Conservation (phyloP, 2,888 invertebrate species). For the Linnaemya vulpina region DNA sequence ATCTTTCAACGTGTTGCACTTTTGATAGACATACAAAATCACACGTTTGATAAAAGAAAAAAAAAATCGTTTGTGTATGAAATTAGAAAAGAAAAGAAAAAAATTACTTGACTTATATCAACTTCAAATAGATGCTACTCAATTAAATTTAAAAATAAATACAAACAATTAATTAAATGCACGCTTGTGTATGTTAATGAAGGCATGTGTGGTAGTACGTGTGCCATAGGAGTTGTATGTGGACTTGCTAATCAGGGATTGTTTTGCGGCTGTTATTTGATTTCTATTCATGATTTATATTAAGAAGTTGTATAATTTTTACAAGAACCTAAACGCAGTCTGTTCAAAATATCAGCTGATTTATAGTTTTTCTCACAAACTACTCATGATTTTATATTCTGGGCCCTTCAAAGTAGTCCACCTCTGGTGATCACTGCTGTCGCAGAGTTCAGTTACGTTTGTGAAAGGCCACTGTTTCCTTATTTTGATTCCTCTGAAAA, state of each 20-base stretch:
- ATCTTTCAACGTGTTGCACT: slow-evolving; percentile 73
- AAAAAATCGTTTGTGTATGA: slow-evolving; percentile 33
- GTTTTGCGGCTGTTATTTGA: not conserved
- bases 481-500: too few relatives aligned
- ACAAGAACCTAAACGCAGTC: not conserved
- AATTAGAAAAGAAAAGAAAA: not conserved
- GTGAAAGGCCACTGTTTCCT: too few relatives aligned
- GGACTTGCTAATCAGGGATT: not conserved
- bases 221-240: too few relatives aligned
- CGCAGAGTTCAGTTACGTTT: too few relatives aligned
- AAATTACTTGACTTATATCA: slow-evolving; percentile 10
- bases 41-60: slow-evolving; percentile 45
- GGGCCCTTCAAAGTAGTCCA: too few relatives aligned
- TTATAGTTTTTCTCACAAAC: too few relatives aligned
- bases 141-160: slow-evolving; percentile 10
- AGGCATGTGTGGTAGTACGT: too few relatives aligned
- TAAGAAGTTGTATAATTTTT: not conserved
- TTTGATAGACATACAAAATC: slow-evolving; percentile 67
- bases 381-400: too few relatives aligned
- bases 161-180: not conserved
- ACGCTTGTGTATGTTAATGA: too few relatives aligned
- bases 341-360: too few relatives aligned
- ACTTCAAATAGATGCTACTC: slow-evolving; percentile 16
- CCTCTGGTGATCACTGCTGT: too few relatives aligned
- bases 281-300: too few relatives aligned